A percentile compares a stretch with the other conserved stretches of the same genome.
Conservation (phyloP, 2,113 vertebrate genomes). For the Xenopus borealis region DNA sequence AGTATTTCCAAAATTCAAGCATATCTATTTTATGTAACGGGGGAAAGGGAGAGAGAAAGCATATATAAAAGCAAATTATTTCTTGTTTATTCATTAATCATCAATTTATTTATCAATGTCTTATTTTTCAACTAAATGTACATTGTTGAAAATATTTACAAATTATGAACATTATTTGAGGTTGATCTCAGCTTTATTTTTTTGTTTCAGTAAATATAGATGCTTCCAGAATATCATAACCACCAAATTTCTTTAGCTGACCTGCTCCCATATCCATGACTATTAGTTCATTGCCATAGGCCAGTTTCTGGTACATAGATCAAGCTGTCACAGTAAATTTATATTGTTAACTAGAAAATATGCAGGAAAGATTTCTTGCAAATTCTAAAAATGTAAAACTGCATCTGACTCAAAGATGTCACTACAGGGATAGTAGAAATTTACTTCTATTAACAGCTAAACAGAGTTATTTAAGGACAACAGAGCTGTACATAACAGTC, state of each 20-base stretch:
- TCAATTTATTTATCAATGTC: too few relatives aligned
- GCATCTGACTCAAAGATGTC: slow-evolving; percentile 24
- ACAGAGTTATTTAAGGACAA: background rate
- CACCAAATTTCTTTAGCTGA: background rate
- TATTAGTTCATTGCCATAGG: background rate
- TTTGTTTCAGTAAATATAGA: too few relatives aligned
- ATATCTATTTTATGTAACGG: too few relatives aligned
- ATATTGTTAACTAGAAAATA: slow-evolving; percentile 52
- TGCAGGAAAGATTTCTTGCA: slow-evolving; percentile 50
- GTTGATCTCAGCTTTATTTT: too few relatives aligned
- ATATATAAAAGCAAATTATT: too few relatives aligned
- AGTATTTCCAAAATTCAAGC: too few relatives aligned
- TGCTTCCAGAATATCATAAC: background rate
- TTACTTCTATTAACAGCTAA: background rate
- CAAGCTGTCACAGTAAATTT: slow-evolving; percentile 49
- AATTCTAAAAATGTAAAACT: slow-evolving; percentile 38
- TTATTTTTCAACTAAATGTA: too few relatives aligned
- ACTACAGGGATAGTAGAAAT: background rate
- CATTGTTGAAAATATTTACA: too few relatives aligned
- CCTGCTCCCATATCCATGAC: background rate
- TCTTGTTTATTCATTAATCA: too few relatives aligned
- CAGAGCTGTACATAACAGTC: too few relatives aligned
- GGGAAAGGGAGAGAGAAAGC: too few relatives aligned
- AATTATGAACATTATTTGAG: too few relatives aligned
- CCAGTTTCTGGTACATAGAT: background rate